These are phyloP conservation scores for Chlorodrepanis virens DNA, from an alignment of 2,113 vertebrate species.

Conservation along the genomic window DNA sequence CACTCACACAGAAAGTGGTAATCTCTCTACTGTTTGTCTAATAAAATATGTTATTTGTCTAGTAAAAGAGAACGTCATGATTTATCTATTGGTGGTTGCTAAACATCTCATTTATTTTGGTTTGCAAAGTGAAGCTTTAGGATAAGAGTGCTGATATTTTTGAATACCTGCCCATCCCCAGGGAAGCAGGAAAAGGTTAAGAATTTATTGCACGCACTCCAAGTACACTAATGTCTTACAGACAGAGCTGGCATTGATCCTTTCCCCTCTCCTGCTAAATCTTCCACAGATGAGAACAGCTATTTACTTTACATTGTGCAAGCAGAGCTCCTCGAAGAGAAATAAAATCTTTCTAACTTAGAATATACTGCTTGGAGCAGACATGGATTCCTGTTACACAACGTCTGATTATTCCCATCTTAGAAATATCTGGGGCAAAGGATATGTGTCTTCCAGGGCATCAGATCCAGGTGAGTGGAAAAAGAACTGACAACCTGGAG, in stretches of 20 bases:
- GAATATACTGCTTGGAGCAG: neutral
- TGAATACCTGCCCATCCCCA: neutral
- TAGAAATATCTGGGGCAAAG: slow-evolving; percentile 24
- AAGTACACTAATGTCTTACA: neutral
- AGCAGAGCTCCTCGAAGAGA: neutral
- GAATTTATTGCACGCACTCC: slow-evolving; percentile 7
- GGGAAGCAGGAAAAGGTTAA: neutral
- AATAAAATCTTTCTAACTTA: slow-evolving; percentile 17
- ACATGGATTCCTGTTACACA: neutral
- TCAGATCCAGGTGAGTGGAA: neutral
- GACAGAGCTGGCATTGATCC: neutral
- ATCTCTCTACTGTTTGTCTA: neutral
- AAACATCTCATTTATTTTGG: slow-evolving; percentile 13
- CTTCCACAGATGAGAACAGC: neutral
- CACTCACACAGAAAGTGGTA: neutral
- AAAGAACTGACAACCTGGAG: neutral
- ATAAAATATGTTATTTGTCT: neutral
- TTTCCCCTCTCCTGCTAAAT: neutral
- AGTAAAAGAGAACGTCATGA: neutral
- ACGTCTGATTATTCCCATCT: neutral
- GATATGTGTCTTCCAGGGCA: neutral
- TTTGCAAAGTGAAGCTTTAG: neutral
- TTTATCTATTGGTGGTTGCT: neutral
- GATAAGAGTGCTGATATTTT: neutral
- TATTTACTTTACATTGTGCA: neutral